These are phyloP conservation scores for Caenorhabditis becei DNA, from an alignment of 2,888 invertebrate species.

Conservation along the genomic window DNA sequence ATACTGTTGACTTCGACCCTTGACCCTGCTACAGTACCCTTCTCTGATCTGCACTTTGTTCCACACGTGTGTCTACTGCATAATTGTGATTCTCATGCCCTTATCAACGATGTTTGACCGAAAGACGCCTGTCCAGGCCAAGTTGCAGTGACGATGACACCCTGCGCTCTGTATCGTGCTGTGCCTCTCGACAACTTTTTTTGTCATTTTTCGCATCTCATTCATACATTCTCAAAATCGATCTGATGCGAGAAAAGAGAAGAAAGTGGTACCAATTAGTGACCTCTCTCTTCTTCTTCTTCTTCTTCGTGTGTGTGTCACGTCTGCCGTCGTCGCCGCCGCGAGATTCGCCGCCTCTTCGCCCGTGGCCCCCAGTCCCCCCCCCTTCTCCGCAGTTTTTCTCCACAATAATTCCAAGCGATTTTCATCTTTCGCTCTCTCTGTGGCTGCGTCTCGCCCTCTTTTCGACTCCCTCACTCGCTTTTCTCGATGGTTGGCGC, in stretches of 20 bases:
- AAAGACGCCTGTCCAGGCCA: conserved; percentile 37
- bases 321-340: conserved; percentile 30
- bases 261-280: conserved; percentile 60
- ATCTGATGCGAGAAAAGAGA: conserved; percentile 29
- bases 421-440: conserved; percentile 35
- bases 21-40: neutral
- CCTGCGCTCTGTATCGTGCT: neutral
- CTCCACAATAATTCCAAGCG: conserved; percentile 34
- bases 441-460: conserved; percentile 22
- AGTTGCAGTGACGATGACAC: conserved; percentile 16
- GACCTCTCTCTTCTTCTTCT: conserved; percentile 43
- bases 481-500: conserved; percentile 20
- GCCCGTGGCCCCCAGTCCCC: conserved; percentile 15
- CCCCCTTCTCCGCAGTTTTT: conserved; percentile 24
- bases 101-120: conserved; percentile 46
- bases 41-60: neutral
- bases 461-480: conserved; percentile 17
- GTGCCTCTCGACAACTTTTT: conserved; percentile 1
- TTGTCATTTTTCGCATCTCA: conserved; percentile 21
- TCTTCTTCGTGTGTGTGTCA: conserved; percentile 24
- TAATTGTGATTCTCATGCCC: conserved; percentile 6
- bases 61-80: conserved; percentile 27
- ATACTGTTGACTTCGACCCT: neutral
- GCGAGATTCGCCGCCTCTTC: conserved; percentile 30
- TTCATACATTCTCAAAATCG: conserved; percentile 30